phyloP scores from a whole-genome alignment of 35 echinoderm and acorn worm genomes.

The Stichopus chloronotus region DNA sequence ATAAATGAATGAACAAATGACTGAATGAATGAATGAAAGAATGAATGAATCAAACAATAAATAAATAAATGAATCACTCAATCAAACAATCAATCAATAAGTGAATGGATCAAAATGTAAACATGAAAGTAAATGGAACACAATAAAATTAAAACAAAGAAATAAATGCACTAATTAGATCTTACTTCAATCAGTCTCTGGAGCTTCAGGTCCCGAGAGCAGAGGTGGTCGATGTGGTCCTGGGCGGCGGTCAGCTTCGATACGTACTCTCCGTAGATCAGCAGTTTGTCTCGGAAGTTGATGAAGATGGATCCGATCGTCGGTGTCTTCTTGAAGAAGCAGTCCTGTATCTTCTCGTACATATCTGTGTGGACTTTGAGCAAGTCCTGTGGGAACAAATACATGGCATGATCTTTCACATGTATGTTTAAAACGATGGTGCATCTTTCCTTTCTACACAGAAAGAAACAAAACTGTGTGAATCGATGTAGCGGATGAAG shows the following conservation, averaged over 20 bases:
- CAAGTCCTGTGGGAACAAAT: constrained; percentile 65
- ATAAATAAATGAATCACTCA: too few species aligned
- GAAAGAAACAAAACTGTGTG: background rate
- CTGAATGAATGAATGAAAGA: too few species aligned
- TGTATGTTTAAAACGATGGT: background rate
- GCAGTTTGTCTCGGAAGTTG: constrained; percentile 71
- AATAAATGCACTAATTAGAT: background rate
- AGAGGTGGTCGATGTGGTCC: constrained; percentile 83
- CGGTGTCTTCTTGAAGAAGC: constrained; percentile 32
- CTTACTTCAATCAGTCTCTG: constrained; percentile 76
- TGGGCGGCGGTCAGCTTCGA: constrained; percentile 77
- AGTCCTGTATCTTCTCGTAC: constrained; percentile 56
- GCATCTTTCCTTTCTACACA: background rate
- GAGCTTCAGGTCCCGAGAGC: constrained; percentile 50
- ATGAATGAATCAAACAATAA: too few species aligned
- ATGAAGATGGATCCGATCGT: constrained; percentile 81
- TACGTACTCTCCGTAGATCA: constrained; percentile 88
- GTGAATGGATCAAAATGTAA: background rate
- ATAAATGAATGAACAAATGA: too few species aligned
- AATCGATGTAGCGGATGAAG: background rate
- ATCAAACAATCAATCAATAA: background rate
- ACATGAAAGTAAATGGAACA: too few species aligned
- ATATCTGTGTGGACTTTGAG: constrained; percentile 62
- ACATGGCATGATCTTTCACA: too few species aligned
- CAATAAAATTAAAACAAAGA: too few species aligned